Evolutionary conservation across 2,113 vertebrate genomes (phyloP), one percentile per base, ranked within the genome.

Genomic region (Acanthisitta chloris): DNA sequence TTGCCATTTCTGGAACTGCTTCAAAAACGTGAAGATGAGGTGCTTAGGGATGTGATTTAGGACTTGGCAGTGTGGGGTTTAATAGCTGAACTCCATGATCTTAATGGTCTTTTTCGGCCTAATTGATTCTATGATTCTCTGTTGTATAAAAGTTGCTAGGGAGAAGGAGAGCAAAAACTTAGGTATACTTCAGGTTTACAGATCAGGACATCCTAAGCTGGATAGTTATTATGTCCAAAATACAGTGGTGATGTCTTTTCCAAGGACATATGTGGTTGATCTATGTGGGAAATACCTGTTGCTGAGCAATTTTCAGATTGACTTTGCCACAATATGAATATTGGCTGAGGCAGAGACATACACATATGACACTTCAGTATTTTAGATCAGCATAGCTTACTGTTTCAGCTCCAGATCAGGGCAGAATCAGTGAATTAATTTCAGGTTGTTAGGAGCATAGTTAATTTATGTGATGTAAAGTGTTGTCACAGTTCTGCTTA

Each of bases 211-310:
- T 67, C 66, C 55, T 38, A 34, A 72, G 21, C 10, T 54, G 38
- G 6, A 4, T 74, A 25, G 28, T 31, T 62, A 59, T 9, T 51
- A 49, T 4, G 48, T 92, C 31, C 28, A 77, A 83, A 95, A 57
- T 73, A 51, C 46, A 66, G 38, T 83, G 65, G 45, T 89, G 29
- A 2, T 34, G 28, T 33, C 42, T 90, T 91, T 92, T 82, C 62
- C 45, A 95, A 81, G 45, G 28, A 67, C 4, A 1, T 74, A 85
- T 14, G n/a, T 86, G 66, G 54, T 61, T 92, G 17, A 29, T 86
- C 10, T 88, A 6, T 94, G 65, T 89, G 43, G 55, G 94, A 88
- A 86, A 36, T 25, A 15, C 17, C 33, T 58, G 43, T 90, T 95
- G 65, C 58, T 80, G 59, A 81, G 36, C 76, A 13, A 55, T 70